Evolutionary conservation across 23 tunicate genomes (phyloP).

Genomic region (Diplosoma virens): DNA sequence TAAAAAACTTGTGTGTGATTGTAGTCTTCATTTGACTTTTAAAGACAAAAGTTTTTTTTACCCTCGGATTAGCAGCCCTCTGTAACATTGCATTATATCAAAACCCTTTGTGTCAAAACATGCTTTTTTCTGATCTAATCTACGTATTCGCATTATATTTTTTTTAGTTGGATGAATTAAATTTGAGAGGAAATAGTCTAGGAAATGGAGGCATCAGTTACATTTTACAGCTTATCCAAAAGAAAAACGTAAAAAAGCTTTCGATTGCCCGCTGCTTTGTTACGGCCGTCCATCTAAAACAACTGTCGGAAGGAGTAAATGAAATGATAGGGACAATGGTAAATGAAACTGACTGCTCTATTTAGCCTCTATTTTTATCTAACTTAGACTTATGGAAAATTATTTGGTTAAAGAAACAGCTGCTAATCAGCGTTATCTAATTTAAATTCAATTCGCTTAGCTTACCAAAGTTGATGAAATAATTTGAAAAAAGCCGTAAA

Average conservation of each 20-base stretch:
- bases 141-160: too few relatives aligned
- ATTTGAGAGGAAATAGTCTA: conserved; percentile 27
- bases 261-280: conserved; percentile 30
- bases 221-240: conserved; percentile 6
- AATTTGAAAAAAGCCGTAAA: neutral
- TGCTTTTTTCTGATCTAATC: too few relatives aligned
- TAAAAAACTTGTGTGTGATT: too few relatives aligned
- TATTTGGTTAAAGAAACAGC: neutral
- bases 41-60: too few relatives aligned
- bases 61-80: too few relatives aligned
- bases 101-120: too few relatives aligned
- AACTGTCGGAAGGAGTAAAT: conserved; percentile 25
- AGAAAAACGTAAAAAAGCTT: conserved; percentile 34
- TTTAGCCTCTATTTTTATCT: neutral
- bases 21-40: too few relatives aligned
- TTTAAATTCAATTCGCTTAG: too few relatives aligned
- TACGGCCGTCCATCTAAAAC: conserved; percentile 20
- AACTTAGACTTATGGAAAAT: neutral
- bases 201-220: conserved; percentile 17
- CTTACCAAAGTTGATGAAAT: neutral
- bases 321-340: conserved; percentile 61
- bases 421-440: neutral
- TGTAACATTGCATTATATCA: too few relatives aligned
- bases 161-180: conserved; percentile 37
- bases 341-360: neutral